Base-by-base conservation (phyloP, 2,113 vertebrate genomes). In the Motacilla alba region DNA sequence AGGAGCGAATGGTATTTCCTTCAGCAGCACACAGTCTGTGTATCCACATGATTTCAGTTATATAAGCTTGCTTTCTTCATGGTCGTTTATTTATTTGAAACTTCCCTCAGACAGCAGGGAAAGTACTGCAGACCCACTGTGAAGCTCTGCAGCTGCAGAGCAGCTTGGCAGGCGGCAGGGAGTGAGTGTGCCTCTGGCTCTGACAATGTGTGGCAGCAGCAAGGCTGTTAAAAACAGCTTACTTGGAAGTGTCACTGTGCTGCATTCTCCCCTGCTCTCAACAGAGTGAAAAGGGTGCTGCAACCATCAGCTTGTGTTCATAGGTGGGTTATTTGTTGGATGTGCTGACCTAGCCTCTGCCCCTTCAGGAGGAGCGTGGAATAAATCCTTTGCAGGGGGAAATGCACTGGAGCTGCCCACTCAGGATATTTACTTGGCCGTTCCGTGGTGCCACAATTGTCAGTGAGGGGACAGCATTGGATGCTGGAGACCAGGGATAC, bases 331-430 rank as follows among this genome's bases (percentile, higher is more conserved):
- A 3, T 80, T 83, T 75, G 50, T 78, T 87, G 69, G 80, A 75
- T 64, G 22, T 90, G 66, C 90, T 89, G 64, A 95, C 92, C 95
- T 94, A 96, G 96, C 95, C 94, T 94, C 77, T 96, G 93, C 50
- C 93, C 80, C 95, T 96, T 96, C 89, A 89, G 94, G 43, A 94
- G 85, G 75, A 95, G 83, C 37, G 3, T 56, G 43, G 64, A 92
- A 75, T 93, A 92, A 90, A 83, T 83, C 76, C 62, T 78, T 56
- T 81, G 56, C 7, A 3, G 58, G 49, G 63, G 69, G 37, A 70
- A 89, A 90, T 72, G 88, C 90, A 66, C 87, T 90, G 93, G 79
- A 93, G 81, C 72, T 95, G 94, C 94, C 81, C 81, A 58, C 92
- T 95, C 88, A 73, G 90, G 79, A 79, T 84, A 22, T 64, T 77